Evolutionary conservation across 1,140 invertebrate genomes (phyloP).

Genomic region (Drosophila santomea): DNA sequence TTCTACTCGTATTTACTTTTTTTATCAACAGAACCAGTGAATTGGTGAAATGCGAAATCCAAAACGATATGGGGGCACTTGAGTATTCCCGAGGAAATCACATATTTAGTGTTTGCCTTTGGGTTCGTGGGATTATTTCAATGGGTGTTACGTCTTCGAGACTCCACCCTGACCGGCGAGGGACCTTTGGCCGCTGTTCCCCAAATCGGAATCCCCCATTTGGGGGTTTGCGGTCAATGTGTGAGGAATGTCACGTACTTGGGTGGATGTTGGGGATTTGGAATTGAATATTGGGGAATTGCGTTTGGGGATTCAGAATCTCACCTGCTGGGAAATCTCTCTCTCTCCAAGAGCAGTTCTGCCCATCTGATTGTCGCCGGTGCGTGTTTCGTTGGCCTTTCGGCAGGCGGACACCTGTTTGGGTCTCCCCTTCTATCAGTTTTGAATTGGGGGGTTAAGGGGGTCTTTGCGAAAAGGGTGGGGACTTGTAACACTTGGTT

Average conservation of each 20-base stretch:
- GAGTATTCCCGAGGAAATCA: not conserved
- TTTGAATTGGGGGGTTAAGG: constrained; percentile 16
- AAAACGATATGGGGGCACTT: not conserved
- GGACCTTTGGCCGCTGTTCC: constrained; percentile 9
- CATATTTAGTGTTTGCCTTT: not conserved
- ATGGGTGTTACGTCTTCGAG: constrained; percentile 23
- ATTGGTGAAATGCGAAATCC: constrained; percentile 3
- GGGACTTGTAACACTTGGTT: constrained; percentile 60
- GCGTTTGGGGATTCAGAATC: not conserved
- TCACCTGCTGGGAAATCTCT: constrained; percentile 16
- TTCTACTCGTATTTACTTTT: constrained; percentile 3
- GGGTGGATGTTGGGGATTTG: not conserved
- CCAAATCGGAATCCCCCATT: too few species aligned
- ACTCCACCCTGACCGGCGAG: constrained; percentile 7
- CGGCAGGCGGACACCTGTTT: constrained; percentile 37
- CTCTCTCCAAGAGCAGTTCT: not conserved
- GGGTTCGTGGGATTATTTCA: not conserved
- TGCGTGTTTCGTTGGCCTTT: constrained; percentile 6
- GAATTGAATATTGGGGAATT: too few species aligned
- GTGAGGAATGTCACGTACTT: constrained; percentile 54
- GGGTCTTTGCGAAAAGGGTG: constrained; percentile 14
- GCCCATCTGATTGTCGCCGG: constrained; percentile 16
- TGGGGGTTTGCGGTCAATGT: constrained; percentile 16
- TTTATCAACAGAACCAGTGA: not conserved
- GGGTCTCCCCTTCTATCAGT: constrained; percentile 37